A percentile compares a stretch with the other conserved stretches of the same genome.
These are phyloP conservation scores for Brachionus paranguensis DNA, from an alignment of 1,140 invertebrate genomes.

Conservation along the genomic window DNA sequence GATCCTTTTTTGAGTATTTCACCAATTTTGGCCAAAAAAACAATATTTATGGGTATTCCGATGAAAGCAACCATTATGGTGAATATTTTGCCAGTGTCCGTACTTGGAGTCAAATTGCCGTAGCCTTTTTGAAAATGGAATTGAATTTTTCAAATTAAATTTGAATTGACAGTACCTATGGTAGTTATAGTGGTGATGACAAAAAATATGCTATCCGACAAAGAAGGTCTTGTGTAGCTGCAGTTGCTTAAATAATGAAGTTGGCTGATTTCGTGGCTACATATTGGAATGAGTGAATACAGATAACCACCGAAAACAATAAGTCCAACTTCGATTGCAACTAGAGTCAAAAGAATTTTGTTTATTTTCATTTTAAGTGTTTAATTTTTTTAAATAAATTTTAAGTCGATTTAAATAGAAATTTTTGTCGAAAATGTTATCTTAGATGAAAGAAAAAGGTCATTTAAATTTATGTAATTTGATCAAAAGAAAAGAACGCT, in stretches of 20 bases:
- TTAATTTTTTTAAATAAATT: neutral
- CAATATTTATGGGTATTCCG: conserved; percentile 72
- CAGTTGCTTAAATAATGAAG: neutral
- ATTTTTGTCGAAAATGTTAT: neutral
- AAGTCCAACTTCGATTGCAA: neutral
- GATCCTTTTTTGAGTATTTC: conserved; percentile 60
- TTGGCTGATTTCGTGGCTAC: neutral
- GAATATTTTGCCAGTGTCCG: conserved; percentile 50
- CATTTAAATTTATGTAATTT: neutral
- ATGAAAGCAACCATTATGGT: conserved; percentile 55
- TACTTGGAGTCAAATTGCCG: conserved; percentile 52
- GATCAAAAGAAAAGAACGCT: neutral
- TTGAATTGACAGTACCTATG: neutral
- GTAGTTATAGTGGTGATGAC: neutral
- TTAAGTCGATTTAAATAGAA: neutral
- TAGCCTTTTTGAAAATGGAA: conserved; percentile 41
- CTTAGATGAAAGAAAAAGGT: neutral
- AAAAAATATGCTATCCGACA: conserved; percentile 15
- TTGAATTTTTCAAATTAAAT: neutral
- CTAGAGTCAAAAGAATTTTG: neutral
- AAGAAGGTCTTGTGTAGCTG: neutral
- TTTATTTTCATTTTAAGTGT: neutral
- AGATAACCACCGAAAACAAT: neutral
- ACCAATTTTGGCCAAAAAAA: conserved; percentile 97
- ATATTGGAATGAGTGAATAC: neutral